These are phyloP conservation scores for Osmerus mordax DNA, from an alignment of 2,113 vertebrate species.

Conservation along the genomic window DNA sequence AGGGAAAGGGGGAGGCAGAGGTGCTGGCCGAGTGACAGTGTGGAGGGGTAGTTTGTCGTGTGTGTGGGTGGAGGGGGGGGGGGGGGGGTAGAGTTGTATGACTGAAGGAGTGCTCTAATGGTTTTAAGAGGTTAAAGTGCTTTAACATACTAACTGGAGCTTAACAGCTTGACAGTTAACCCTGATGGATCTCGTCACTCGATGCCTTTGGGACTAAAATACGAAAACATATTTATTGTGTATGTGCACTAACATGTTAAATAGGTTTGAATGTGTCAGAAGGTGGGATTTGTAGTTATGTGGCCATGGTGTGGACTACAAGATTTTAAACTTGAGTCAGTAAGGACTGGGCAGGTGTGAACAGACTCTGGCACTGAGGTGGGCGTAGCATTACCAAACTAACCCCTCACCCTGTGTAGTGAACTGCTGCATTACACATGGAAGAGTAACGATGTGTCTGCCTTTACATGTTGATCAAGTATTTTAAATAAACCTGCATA, in stretches of 20 bases:
- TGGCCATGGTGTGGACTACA: constrained; percentile 17
- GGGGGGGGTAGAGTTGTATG: neutral
- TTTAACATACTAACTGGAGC: constrained; percentile 5
- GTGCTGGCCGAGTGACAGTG: neutral
- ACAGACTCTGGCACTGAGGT: neutral
- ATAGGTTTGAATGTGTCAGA: constrained; percentile 6
- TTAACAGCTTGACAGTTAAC: constrained; percentile 21
- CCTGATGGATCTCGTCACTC: constrained; percentile 29
- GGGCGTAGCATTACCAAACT: no score
- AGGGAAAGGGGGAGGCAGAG: neutral
- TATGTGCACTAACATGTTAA: neutral
- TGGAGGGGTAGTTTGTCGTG: neutral
- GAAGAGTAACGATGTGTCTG: neutral
- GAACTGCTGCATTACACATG: no score
- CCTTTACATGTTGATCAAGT: neutral
- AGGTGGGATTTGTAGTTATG: neutral
- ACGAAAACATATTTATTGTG: neutral
- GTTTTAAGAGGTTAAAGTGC: constrained; percentile 22
- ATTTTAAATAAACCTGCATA: neutral
- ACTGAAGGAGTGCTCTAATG: constrained; percentile 31
- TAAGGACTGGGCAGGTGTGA: no score
- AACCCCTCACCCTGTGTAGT: neutral
- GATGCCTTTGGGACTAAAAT: constrained; percentile 38
- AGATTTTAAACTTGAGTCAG: neutral
- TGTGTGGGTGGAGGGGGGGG: neutral